These are phyloP conservation scores for Acanthurus leucopareius DNA, from an alignment of 2,797 vertebrate genomes.

Conservation along the genomic window DNA sequence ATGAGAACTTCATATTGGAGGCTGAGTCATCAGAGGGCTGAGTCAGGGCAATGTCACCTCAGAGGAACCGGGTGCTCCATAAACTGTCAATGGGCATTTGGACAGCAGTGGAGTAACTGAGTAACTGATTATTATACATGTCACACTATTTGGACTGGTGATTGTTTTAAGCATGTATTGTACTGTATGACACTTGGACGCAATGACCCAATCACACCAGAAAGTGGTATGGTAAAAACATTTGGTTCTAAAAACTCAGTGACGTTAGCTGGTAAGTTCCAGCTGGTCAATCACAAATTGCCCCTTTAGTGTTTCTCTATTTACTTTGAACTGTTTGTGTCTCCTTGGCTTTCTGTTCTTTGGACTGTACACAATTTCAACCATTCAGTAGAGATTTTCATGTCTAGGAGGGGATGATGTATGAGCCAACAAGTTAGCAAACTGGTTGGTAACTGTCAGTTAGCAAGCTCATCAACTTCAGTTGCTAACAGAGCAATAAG, in stretches of 20 bases:
- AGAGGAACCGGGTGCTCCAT: constrained; percentile 67
- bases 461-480: background rate
- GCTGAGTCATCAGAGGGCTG: constrained; percentile 78
- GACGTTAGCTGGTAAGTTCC: background rate
- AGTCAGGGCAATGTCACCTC: constrained; percentile 71
- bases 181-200: background rate
- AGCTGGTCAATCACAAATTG: background rate
- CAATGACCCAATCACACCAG: background rate
- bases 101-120: constrained; percentile 56
- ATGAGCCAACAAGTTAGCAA: background rate
- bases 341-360: background rate
- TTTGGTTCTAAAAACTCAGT: background rate
- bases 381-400: too few species aligned
- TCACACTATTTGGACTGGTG: constrained; percentile 14
- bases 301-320: background rate
- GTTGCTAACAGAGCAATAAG: background rate
- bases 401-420: background rate
- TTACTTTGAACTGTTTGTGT: background rate
- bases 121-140: constrained; percentile 46
- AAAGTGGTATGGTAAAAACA: background rate
- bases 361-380: background rate
- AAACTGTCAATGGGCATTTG: constrained; percentile 70
- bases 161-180: constrained; percentile 14
- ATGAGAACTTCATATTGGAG: constrained; percentile 75
- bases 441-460: background rate